These are phyloP conservation scores for Formica aserva DNA, from an alignment of 2,888 invertebrate genomes.

Conservation along the genomic window DNA sequence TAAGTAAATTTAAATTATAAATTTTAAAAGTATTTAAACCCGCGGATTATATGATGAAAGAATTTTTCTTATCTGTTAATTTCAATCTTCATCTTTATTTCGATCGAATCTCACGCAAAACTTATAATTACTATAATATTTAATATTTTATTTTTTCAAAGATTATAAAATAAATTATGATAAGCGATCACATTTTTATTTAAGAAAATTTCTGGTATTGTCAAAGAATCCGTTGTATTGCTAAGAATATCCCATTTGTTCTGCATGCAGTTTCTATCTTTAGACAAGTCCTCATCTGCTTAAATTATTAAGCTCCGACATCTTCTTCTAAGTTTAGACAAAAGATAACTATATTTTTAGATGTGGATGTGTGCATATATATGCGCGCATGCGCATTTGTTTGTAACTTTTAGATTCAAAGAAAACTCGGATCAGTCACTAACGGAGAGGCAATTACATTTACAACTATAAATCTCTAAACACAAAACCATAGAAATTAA, in stretches of 20 bases:
- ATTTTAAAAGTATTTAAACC: neutral
- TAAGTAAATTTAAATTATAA: neutral
- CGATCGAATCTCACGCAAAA: neutral
- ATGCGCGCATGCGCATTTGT: neutral
- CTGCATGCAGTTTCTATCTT: conserved; percentile 1
- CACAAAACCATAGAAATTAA: neutral
- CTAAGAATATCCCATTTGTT: neutral
- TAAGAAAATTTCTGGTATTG: conserved; percentile 1
- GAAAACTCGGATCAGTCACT: neutral
- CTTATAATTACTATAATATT: neutral
- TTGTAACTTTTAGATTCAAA: neutral
- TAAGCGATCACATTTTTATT: neutral
- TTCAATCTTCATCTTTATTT: neutral
- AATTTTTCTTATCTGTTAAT: neutral
- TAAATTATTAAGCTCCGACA: conserved; percentile 6
- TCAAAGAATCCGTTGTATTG: neutral
- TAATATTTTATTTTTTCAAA: neutral
- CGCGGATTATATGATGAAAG: neutral
- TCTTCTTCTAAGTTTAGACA: conserved; percentile 19
- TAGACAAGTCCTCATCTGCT: neutral
- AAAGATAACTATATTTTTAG: conserved; percentile 29
- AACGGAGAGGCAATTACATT: neutral
- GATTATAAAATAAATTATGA: neutral
- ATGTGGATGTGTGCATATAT: neutral
- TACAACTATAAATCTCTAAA: neutral